A percentile compares a stretch with the other conserved stretches of the same genome.
These are phyloP conservation scores for Campylomormyrus numenius DNA, from an alignment of 2,113 vertebrate species.

Conservation along the genomic window DNA sequence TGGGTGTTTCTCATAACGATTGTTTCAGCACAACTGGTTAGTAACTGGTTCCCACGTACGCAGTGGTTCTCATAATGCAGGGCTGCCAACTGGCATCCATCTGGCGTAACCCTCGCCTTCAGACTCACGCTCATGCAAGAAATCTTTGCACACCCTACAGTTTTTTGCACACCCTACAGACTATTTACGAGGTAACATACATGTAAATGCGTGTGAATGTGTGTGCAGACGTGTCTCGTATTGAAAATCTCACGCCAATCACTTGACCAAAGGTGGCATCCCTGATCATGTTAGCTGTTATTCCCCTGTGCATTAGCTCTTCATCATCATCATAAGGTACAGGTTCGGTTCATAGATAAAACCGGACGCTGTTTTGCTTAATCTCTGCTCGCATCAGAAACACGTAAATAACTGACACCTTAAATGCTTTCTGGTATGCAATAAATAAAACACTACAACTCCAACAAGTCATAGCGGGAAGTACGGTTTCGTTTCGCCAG, in stretches of 20 bases:
- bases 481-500: neutral
- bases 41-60: neutral
- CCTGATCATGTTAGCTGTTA: neutral
- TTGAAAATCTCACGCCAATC: no score
- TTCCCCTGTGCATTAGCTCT: neutral
- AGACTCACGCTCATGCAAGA: no score
- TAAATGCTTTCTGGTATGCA: neutral
- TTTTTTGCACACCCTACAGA: no score
- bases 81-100: no score
- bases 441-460: constrained; percentile 43
- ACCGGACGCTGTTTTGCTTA: neutral
- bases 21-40: neutral
- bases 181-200: no score
- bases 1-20: neutral
- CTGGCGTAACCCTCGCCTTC: no score
- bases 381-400: neutral
- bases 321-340: neutral
- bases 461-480: constrained; percentile 39
- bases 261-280: no score
- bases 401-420: neutral
- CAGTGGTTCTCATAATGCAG: neutral
- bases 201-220: no score
- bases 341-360: neutral
- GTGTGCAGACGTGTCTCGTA: no score
- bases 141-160: no score